Evolutionary conservation across 2,113 vertebrate species (phyloP).

Genomic region (Stictonetta naevosa): DNA sequence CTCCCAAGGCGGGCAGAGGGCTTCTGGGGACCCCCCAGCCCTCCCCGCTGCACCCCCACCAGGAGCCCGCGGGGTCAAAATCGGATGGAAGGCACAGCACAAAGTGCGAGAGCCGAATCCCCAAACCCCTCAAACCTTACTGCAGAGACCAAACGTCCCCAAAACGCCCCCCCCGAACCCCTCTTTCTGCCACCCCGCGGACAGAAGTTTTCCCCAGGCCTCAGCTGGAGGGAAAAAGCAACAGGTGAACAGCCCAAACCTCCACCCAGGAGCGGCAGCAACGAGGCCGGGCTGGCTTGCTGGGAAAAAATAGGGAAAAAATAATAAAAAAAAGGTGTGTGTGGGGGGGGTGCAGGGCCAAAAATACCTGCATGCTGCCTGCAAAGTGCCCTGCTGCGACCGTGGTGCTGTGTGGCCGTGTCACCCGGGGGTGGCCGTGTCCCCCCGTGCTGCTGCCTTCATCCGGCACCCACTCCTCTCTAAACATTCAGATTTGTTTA

Average conservation of each 20-base stretch:
- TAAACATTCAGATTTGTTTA: neutral
- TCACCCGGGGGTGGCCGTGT: no score
- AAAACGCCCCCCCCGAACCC: neutral
- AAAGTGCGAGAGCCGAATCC: neutral
- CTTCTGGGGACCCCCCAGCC: neutral
- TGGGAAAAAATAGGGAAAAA: neutral
- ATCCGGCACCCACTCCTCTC: no score
- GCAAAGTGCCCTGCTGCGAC: no score
- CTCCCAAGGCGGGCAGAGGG: neutral
- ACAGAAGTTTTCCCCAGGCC: neutral
- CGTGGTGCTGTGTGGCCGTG: no score
- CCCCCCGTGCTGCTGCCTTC: no score
- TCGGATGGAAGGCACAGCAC: neutral
- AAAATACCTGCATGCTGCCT: neutral
- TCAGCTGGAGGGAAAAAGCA: neutral
- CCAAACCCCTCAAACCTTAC: neutral
- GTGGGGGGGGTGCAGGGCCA: neutral
- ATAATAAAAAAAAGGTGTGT: no score
- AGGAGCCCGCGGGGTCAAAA: neutral
- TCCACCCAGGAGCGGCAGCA: neutral
- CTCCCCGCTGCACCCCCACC: neutral
- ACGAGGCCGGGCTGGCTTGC: neutral
- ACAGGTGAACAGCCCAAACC: conserved; percentile 36
- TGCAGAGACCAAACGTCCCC: neutral
- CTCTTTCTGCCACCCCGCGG: neutral